Evolutionary conservation across 2,113 vertebrate species (phyloP).

Genomic region (Gila orcuttii): DNA sequence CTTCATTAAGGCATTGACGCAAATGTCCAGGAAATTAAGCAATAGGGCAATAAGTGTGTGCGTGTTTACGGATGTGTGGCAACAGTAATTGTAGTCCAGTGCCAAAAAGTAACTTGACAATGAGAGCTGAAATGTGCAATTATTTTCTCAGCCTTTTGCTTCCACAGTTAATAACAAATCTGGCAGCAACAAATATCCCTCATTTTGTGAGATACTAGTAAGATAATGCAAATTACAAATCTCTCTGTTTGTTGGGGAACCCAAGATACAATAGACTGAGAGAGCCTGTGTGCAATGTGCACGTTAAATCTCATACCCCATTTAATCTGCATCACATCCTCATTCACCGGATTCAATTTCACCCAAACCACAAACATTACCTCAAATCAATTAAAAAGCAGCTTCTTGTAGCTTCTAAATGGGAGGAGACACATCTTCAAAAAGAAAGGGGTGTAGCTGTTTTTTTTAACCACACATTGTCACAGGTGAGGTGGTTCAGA

Average conservation of each 20-base stretch:
- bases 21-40: constrained; percentile 54
- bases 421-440: background rate
- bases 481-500: too few relatives aligned
- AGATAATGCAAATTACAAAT: constrained; percentile 50
- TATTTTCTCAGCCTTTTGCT: constrained; percentile 15
- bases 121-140: constrained; percentile 39
- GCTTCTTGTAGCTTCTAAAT: background rate
- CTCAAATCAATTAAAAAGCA: constrained; percentile 20
- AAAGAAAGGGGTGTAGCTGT: too few relatives aligned
- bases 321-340: constrained; percentile 37
- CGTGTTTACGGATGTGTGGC: background rate
- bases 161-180: constrained; percentile 25
- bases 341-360: constrained; percentile 51
- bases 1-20: constrained; percentile 56
- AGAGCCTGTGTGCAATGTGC: constrained; percentile 23
- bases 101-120: constrained; percentile 28
- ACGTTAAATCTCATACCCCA: background rate
- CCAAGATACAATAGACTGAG: background rate
- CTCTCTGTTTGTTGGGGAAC: background rate
- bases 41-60: constrained; percentile 40
- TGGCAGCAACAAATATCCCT: background rate
- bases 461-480: too few relatives aligned
- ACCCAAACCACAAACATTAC: constrained; percentile 44
- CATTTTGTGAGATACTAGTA: constrained; percentile 17
- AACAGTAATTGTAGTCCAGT: constrained; percentile 31